A percentile compares a stretch with the other conserved stretches of the same genome.
phyloP scores from a whole-genome alignment of 2,113 vertebrate species.

The Diglossa brunneiventris region DNA sequence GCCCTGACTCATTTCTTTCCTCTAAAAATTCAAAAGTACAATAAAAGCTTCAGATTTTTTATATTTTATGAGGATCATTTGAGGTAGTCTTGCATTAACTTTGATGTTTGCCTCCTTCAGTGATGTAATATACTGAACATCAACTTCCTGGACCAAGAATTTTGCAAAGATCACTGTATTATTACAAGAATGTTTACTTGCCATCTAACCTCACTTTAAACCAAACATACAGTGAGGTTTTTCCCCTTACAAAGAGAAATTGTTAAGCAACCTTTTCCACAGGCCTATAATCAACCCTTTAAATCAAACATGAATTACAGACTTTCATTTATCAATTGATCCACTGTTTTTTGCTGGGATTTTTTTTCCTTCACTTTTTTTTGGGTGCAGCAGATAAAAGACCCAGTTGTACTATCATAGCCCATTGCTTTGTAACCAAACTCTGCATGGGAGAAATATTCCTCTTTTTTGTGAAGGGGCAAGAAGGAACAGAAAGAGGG shows the following conservation, averaged over 20 bases:
- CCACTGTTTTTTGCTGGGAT: background rate
- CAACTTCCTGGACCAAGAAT: conserved; percentile 55
- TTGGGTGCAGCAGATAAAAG: conserved; percentile 31
- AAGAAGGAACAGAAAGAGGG: background rate
- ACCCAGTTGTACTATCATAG: background rate
- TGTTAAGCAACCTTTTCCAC: conserved; percentile 34
- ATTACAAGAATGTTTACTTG: conserved; percentile 69
- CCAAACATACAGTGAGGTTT: conserved; percentile 14
- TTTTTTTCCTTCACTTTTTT: background rate
- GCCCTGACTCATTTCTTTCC: background rate
- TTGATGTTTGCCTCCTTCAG: conserved; percentile 33
- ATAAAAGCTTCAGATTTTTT: background rate
- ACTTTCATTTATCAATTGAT: conserved; percentile 31
- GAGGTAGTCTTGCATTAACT: conserved; percentile 9
- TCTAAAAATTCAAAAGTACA: conserved; percentile 23
- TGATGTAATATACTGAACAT: conserved; percentile 58
- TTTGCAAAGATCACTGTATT: conserved; percentile 51
- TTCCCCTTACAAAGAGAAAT: conserved; percentile 40
- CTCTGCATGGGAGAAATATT: conserved; percentile 3
- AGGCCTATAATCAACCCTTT: conserved; percentile 23
- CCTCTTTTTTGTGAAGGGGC: background rate
- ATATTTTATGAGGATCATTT: conserved; percentile 41
- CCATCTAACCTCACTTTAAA: conserved; percentile 63
- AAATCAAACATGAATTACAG: conserved; percentile 37
- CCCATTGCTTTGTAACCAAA: conserved; percentile 31